A percentile compares a stretch with the other conserved stretches of the same genome.
phyloP scores from a whole-genome alignment of 2,888 invertebrate genomes.

The Lucinisca nassula region DNA sequence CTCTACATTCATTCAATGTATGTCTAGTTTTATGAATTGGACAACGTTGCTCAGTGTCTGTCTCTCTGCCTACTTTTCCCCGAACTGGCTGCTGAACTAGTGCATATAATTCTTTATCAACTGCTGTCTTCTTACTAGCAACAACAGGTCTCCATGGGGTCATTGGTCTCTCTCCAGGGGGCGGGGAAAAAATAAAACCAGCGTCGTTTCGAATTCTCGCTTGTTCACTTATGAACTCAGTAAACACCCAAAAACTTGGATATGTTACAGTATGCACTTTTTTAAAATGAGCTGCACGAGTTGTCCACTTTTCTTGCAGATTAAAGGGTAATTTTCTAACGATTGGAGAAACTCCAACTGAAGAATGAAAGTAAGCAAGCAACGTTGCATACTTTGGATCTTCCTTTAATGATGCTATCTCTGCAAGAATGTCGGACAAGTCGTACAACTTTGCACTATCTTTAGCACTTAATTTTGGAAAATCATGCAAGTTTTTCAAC shows the following conservation, averaged over 20 bases:
- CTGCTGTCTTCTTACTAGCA: background rate
- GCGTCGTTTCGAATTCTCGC: conserved; percentile 24
- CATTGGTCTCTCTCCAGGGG: background rate
- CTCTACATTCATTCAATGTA: conserved; percentile 28
- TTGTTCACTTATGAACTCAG: background rate
- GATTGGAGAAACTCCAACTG: conserved; percentile 18
- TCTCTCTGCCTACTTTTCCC: background rate
- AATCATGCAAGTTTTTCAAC: conserved; percentile 4
- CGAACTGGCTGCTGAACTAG: background rate
- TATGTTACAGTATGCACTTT: background rate
- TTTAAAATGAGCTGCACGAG: conserved; percentile 18
- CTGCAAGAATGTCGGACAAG: conserved; percentile 14
- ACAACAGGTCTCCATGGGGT: background rate
- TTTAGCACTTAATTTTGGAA: conserved; percentile 28
- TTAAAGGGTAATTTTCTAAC: conserved; percentile 15
- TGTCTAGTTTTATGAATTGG: conserved; percentile 40
- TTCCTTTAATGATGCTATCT: conserved; percentile 12
- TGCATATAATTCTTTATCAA: background rate
- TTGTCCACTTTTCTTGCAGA: conserved; percentile 34
- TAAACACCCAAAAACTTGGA: conserved; percentile 19
- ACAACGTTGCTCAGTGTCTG: background rate
- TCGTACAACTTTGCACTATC: conserved; percentile 26
- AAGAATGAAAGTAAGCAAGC: conserved; percentile 30
- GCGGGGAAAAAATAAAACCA: conserved; percentile 6
- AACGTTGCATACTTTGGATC: conserved; percentile 11